Conservation (phyloP, 2,797 vertebrate species). For the Clarias pachynema region DNA sequence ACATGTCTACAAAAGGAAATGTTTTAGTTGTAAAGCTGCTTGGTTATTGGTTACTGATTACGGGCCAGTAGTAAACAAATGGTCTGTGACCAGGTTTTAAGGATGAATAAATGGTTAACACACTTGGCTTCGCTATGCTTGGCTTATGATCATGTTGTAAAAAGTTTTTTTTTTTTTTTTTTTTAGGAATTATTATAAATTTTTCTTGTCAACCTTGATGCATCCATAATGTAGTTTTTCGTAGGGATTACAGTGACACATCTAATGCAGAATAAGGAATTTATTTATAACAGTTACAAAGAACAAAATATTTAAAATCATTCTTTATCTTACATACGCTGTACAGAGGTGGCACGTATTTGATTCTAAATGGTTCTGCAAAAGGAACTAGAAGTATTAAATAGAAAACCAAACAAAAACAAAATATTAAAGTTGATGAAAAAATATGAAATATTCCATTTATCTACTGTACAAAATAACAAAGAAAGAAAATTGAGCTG, state of each 20-base stretch:
- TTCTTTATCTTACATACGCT: slow-evolving; percentile 88
- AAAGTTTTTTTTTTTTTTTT: neutral
- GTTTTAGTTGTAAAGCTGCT: neutral
- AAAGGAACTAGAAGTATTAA: slow-evolving; percentile 88
- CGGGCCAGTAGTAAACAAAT: neutral
- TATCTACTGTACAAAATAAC: slow-evolving; percentile 87
- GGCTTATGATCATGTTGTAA: neutral
- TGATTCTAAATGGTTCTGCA: slow-evolving; percentile 87
- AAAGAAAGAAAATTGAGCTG: slow-evolving; percentile 70
- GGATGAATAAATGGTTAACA: too few relatives aligned
- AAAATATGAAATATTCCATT: slow-evolving; percentile 81
- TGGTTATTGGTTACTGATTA: neutral
- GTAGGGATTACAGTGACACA: neutral
- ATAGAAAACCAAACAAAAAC: slow-evolving; percentile 76
- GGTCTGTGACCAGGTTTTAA: neutral
- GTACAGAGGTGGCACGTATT: slow-evolving; percentile 90
- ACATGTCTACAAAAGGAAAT: neutral
- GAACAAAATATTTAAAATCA: slow-evolving; percentile 75
- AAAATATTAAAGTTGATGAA: slow-evolving; percentile 78
- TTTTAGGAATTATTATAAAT: neutral
- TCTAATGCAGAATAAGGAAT: slow-evolving; percentile 73
- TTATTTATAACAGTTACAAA: slow-evolving; percentile 79
- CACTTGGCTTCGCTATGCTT: neutral
- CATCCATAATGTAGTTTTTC: neutral
- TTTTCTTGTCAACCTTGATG: neutral